phyloP scores from a whole-genome alignment of 92 coral and sea anemone genomes.

The Heteractis magnifica region DNA sequence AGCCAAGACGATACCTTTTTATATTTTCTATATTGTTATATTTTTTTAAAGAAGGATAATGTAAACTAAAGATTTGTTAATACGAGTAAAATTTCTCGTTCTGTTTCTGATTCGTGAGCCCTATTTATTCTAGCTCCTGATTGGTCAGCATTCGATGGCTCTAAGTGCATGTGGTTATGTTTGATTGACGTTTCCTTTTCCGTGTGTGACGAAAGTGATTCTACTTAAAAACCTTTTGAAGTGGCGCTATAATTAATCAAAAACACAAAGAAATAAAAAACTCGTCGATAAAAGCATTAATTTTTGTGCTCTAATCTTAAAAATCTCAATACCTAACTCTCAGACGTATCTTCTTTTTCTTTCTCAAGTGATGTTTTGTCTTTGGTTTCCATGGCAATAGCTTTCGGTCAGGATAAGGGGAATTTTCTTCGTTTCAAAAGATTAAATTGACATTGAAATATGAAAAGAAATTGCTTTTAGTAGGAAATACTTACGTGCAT shows the following conservation, averaged over 20 bases:
- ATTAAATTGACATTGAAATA: no score
- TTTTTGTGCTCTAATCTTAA: neutral
- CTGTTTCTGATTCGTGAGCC: no score
- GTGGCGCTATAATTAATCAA: neutral
- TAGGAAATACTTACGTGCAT: no score
- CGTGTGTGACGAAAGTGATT: neutral
- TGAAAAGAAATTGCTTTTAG: no score
- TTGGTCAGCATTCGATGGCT: neutral
- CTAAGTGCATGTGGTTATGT: neutral
- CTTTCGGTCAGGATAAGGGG: no score
- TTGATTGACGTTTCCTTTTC: slow-evolving; percentile 1
- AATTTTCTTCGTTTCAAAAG: no score
- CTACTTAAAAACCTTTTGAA: slow-evolving; percentile 1
- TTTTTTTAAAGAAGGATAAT: neutral
- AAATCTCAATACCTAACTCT: neutral
- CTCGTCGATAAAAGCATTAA: slow-evolving; percentile 6
- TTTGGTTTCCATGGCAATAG: neutral
- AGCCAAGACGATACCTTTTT: neutral
- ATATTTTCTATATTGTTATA: neutral
- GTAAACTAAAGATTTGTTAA: neutral
- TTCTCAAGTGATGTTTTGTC: neutral
- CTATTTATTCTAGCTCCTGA: neutral
- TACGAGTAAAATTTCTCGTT: neutral
- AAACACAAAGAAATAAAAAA: neutral
- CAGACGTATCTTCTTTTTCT: neutral